These are phyloP conservation scores for Aculops lycopersici DNA, from an alignment of 1,140 invertebrate genomes.

Conservation along the genomic window DNA sequence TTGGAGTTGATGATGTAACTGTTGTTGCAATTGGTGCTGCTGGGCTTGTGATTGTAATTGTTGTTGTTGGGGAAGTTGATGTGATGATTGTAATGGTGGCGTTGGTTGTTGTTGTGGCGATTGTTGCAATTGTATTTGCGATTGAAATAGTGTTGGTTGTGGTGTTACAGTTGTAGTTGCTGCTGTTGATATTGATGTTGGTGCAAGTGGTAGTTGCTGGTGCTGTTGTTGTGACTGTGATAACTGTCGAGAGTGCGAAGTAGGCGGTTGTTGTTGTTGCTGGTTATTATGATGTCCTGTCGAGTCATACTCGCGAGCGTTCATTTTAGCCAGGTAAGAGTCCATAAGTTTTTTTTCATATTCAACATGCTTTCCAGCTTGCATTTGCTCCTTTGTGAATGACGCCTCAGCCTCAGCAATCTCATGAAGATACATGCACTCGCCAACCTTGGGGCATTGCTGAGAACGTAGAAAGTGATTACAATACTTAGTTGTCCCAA, in stretches of 20 bases:
- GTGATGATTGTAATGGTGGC: too few species aligned
- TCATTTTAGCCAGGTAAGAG: background rate
- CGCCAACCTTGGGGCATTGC: conserved; percentile 51
- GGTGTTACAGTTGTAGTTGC: background rate
- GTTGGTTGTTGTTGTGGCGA: background rate
- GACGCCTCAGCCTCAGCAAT: conserved; percentile 77
- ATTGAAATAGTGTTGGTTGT: too few species aligned
- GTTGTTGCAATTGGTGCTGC: background rate
- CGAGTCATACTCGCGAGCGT: background rate
- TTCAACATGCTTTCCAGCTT: conserved; percentile 17
- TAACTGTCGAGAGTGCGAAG: too few species aligned
- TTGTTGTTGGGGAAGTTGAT: background rate
- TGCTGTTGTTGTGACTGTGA: conserved; percentile 1
- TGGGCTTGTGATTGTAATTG: background rate
- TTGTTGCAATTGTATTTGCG: background rate
- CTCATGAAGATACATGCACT: conserved; percentile 87
- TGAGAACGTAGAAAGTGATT: conserved; percentile 95
- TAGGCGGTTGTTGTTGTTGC: background rate
- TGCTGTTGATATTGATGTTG: background rate
- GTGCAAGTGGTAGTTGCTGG: too few species aligned
- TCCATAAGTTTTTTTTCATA: conserved; percentile 9
- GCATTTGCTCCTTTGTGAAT: conserved; percentile 98
- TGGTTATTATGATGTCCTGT: background rate
- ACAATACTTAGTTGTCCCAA: conserved; percentile 99
- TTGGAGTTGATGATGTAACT: background rate